A percentile compares a stretch with the other conserved stretches of the same genome.
phyloP scores from a whole-genome alignment of 2,888 invertebrate genomes.

The Lutraria lutraria region DNA sequence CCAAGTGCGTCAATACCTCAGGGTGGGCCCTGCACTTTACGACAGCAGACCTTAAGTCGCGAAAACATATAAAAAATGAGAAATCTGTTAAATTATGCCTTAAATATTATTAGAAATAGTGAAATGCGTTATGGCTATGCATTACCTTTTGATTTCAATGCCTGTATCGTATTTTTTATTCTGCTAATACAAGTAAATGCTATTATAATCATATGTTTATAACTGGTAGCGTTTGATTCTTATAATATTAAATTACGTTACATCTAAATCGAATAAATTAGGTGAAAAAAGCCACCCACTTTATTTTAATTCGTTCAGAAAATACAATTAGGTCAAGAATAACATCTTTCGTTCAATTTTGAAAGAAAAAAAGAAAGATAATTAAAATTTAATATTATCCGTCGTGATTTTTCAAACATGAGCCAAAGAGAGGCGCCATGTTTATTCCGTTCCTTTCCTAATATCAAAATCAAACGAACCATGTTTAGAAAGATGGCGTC shows the following conservation, averaged over 20 bases:
- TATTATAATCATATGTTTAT: background rate
- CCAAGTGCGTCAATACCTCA: no score
- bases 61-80: slow-evolving; percentile 2
- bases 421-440: no score
- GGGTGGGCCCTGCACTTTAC: no score
- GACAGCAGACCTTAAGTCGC: background rate
- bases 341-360: no score
- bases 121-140: background rate
- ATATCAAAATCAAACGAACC: slow-evolving; percentile 26
- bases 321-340: no score
- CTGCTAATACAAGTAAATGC: background rate
- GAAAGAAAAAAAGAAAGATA: no score
- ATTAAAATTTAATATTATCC: no score
- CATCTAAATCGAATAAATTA: background rate
- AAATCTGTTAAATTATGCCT: background rate
- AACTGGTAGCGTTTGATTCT: background rate
- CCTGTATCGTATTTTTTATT: background rate
- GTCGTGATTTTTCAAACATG: no score
- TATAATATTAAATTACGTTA: background rate
- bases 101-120: no score
- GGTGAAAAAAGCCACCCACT: background rate
- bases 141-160: background rate
- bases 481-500: slow-evolving; percentile 75
- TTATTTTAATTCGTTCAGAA: no score
- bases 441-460: no score